These are phyloP conservation scores for Columba janthina DNA, from an alignment of 2,113 vertebrate species.

Conservation along the genomic window DNA sequence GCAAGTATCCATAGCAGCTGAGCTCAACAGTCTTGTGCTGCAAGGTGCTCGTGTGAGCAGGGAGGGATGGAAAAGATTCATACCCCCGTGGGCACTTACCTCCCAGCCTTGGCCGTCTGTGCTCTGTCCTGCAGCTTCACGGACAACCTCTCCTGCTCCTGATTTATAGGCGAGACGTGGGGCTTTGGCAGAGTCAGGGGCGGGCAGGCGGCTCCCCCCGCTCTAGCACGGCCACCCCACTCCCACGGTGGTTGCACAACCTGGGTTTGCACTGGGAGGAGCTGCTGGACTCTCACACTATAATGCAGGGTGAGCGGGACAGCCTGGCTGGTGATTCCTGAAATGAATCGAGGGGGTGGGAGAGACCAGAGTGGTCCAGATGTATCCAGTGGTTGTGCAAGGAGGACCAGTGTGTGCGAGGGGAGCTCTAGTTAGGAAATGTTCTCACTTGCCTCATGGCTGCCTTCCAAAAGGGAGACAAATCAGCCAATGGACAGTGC, in stretches of 20 bases:
- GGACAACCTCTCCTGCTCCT: accelerated
- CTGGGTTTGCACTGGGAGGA: not conserved
- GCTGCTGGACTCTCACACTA: not conserved
- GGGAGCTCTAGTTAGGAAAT: not conserved
- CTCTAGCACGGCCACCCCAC: not conserved
- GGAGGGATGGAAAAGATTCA: not conserved
- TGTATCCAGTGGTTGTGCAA: accelerated
- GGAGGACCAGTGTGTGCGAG: accelerated
- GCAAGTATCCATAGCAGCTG: not conserved
- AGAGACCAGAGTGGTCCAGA: not conserved
- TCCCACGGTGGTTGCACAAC: not conserved
- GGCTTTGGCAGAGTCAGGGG: not conserved
- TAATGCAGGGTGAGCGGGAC: accelerated
- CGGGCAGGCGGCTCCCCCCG: accelerated
- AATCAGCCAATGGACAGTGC: not conserved
- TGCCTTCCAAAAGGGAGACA: not conserved
- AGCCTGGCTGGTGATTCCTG: not conserved
- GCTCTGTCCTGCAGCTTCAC: accelerated
- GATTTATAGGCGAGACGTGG: accelerated
- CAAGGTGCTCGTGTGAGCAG: not conserved
- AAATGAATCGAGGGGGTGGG: accelerated
- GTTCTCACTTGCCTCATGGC: not conserved
- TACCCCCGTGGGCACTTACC: not conserved
- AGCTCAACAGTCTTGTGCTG: not conserved
- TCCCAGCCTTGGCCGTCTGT: not conserved